phyloP scores from a whole-genome alignment of 2,113 vertebrate species.

The Bubo blakistoni region DNA sequence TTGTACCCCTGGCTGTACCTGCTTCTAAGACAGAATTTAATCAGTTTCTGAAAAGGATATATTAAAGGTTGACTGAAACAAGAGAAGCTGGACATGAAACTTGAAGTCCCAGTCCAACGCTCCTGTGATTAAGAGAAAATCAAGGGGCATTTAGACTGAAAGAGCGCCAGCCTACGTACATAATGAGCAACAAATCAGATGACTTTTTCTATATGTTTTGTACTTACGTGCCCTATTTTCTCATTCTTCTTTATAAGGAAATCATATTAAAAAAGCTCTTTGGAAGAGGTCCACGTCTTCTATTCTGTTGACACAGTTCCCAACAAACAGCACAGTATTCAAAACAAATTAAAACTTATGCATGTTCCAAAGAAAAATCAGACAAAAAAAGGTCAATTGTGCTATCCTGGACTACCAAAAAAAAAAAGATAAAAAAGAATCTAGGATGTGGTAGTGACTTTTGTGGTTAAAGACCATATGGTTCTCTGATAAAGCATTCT shows the following conservation, averaged over 20 bases:
- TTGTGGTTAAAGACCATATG: background rate
- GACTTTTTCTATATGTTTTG: background rate
- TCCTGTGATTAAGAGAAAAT: background rate
- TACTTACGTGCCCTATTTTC: background rate
- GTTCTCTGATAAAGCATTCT: background rate
- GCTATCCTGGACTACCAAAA: background rate
- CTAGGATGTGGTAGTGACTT: background rate
- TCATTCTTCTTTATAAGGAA: background rate
- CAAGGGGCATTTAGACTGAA: background rate
- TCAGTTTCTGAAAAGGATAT: background rate
- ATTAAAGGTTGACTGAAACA: background rate
- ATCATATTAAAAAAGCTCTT: background rate
- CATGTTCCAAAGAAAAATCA: background rate
- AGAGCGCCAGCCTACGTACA: background rate
- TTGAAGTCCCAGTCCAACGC: background rate
- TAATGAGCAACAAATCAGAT: background rate
- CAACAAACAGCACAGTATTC: background rate
- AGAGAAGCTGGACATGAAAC: background rate
- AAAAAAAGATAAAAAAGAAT: background rate
- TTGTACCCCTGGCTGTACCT: background rate
- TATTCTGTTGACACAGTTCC: background rate
- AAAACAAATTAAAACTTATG: background rate
- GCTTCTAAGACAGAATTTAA: background rate
- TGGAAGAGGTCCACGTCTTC: background rate
- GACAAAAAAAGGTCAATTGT: background rate